Evolutionary conservation across 1,140 invertebrate species (phyloP).

Genomic region (Drosophila gunungcola): DNA sequence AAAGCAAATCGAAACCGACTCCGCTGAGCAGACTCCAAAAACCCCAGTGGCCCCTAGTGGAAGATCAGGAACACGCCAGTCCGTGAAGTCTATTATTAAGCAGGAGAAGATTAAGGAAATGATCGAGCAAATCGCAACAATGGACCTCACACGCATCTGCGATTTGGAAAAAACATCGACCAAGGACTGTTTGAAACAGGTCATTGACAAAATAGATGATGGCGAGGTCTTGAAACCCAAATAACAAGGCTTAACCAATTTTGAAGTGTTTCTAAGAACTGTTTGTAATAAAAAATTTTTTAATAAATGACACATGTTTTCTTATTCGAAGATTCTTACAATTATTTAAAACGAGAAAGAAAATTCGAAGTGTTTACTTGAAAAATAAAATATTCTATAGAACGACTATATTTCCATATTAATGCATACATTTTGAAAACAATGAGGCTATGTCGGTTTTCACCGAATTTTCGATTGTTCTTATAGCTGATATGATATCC

Average conservation of each 20-base stretch:
- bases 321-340: no score
- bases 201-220: slow-evolving; percentile 81
- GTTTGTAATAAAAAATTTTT: slow-evolving; percentile 2
- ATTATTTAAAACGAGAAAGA: no score
- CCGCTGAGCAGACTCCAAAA: slow-evolving; percentile 43
- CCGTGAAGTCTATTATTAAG: slow-evolving; percentile 86
- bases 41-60: slow-evolving; percentile 8
- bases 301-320: not conserved
- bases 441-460: no score
- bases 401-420: no score
- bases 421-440: no score
- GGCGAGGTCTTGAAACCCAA: slow-evolving; percentile 47
- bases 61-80: slow-evolving; percentile 77
- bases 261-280: slow-evolving; percentile 6
- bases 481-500: no score
- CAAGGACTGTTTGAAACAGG: slow-evolving; percentile 82
- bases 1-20: slow-evolving; percentile 75
- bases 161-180: slow-evolving; percentile 79
- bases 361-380: no score
- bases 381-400: no score
- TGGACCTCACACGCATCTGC: slow-evolving; percentile 81
- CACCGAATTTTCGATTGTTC: no score
- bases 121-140: slow-evolving; percentile 81
- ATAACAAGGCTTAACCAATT: slow-evolving; percentile 13
- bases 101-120: slow-evolving; percentile 85